Evolutionary conservation across 2,888 invertebrate species (phyloP), one percentile per base, ranked within the genome.

Genomic region (Rhodophaea formosa): DNA sequence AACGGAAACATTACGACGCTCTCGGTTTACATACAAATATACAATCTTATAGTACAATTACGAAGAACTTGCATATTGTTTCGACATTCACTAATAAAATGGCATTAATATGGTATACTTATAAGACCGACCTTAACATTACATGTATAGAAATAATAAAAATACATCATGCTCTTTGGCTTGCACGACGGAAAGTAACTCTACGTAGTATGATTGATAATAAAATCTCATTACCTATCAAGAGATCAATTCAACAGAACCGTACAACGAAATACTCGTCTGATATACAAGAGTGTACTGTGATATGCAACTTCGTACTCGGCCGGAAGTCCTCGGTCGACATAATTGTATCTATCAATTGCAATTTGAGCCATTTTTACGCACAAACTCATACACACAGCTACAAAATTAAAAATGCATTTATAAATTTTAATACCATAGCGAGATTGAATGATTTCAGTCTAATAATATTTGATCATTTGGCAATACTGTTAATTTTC

Each of bases 151-250:
- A 88, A 88, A 88, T 80, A 79, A 87, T 85, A 87, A 84, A 85
- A 89, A 88, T 83, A 88, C 89, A 88, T 90, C 90, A 90, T 89
- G 90, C 90, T 91, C 90, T 91, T 88, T 91, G 90, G 90, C 88
- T 88, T 89, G 90, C 89, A 90, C 88, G 90, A 89, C 87, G 87
- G 81, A 88, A 77, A 84, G 70, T 83, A 80, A 80, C 74, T 77
- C 79, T 75, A 84, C 75, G 72, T 77, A 79, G 75, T 77, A 77
- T 71, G 76, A 78, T 78, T 75, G 74, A 79, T 72, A 80, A 75
- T 74, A 74, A 82, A 82, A 82, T 82, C 79, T 84, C 80, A 79
- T 80, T 79, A 82, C 74, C 78, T 83, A 86, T 82, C 68, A 85
- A 77, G 88, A 89, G 89, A 89, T 88, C 89, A 87, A 82, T 82